Base-by-base conservation (phyloP, 2,113 vertebrate genomes). In the Barbus barbus region DNA sequence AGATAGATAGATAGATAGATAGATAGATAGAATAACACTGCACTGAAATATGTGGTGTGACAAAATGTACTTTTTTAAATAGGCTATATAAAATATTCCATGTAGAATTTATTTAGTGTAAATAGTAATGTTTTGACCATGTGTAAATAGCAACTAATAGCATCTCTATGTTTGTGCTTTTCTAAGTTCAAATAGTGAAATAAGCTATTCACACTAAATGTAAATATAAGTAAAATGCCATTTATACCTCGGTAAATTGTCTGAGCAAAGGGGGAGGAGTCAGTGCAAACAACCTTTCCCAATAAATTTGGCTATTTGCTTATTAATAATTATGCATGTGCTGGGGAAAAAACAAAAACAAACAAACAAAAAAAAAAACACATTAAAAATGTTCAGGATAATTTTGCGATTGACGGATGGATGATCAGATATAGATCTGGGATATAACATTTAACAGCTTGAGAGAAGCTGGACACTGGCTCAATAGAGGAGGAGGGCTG, bases 401-500 rank as follows among this genome's bases (percentile, higher is more conserved):
- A 71, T 71, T 69, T 22, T 71, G 20, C 38, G 4, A 71, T 38
- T 38, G 67, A 69, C 20, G 18, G 33, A 71, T 71, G 33, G 14
- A 1, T 5, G 14, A 4, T 38, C 33, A 38, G 67, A 71, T 38
- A 44, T 44, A 71, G n/a, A 60, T 60, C 48, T 71, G 33, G 33
- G 67, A 22, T 71, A 5, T 71, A 44, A 44, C 41, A 44, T 36
- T n/a, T 8, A 38, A 38, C 38, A 12, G 11, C 11, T 44, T 44
- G 41, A n/a, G n/a, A n/a, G n/a, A 61, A 36, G 20, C 13, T 78
- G 38, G 56, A 65, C 58, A 20, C 58, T 16, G 4, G 77, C 60
- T 46, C 58, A 46, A 65, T 41, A 31, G 9, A n/a, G 78, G 44
- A 48, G 78, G 78, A 81, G 78, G 61, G 61, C 24, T 69, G 61